Conservation (phyloP, 2,888 invertebrate genomes). For the Hirtodrosophila confusa region DNA sequence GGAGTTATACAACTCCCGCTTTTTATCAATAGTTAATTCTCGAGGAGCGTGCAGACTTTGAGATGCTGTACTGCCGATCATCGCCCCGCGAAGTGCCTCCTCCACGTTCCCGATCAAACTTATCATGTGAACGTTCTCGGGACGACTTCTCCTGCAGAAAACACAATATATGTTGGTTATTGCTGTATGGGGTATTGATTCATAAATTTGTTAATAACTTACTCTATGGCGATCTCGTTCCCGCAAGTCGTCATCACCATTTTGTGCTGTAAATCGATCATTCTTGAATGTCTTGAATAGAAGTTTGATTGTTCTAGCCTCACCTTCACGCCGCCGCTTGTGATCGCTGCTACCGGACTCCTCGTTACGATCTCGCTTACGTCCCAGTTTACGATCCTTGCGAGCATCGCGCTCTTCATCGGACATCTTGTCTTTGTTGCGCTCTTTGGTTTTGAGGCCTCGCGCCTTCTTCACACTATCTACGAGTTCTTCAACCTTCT, state of each 20-base stretch:
- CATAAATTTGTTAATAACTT: conserved; percentile 70
- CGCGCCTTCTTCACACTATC: conserved; percentile 84
- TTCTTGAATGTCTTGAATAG: conserved; percentile 35
- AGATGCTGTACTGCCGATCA: conserved; percentile 92
- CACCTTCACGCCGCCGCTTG: conserved; percentile 92
- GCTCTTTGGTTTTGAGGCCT: conserved; percentile 84
- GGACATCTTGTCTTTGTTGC: conserved; percentile 87
- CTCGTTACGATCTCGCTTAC: conserved; percentile 91
- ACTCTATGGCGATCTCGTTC: conserved; percentile 89
- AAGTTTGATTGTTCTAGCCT: conserved; percentile 22
- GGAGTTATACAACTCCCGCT: conserved; percentile 8
- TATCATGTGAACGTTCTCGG: conserved; percentile 91
- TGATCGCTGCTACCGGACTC: conserved; percentile 89
- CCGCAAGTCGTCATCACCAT: conserved; percentile 90
- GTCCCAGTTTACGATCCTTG: conserved; percentile 91
- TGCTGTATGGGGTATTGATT: background rate
- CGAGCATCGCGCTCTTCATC: conserved; percentile 92
- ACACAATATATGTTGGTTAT: background rate
- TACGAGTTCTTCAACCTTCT: conserved; percentile 82
- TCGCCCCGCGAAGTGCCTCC: conserved; percentile 66
- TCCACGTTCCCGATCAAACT: conserved; percentile 86
- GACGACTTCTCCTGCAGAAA: conserved; percentile 90
- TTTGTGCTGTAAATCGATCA: conserved; percentile 85
- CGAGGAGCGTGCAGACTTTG: conserved; percentile 82
- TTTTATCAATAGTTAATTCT: conserved; percentile 60